phyloP scores from a whole-genome alignment of 2,888 invertebrate species.

The Archips xylosteana region DNA sequence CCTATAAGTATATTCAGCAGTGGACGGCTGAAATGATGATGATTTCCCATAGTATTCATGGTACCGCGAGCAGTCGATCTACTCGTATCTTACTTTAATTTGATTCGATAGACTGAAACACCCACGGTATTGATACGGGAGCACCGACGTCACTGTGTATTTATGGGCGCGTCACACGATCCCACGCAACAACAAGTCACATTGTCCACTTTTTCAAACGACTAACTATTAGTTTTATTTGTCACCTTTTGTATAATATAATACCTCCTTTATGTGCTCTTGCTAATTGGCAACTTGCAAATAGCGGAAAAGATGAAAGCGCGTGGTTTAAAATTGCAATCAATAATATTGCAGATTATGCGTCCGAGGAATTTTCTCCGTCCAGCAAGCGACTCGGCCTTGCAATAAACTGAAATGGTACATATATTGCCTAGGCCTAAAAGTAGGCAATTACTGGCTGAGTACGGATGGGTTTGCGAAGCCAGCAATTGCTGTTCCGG shows the following conservation, averaged over 20 bases:
- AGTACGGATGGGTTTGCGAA: too few species aligned
- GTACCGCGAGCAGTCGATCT: background rate
- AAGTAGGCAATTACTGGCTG: too few species aligned
- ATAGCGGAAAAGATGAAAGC: background rate
- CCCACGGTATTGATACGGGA: constrained; percentile 3
- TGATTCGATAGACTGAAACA: background rate
- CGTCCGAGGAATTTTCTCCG: background rate
- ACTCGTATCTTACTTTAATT: constrained; percentile 16
- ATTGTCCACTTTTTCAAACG: constrained; percentile 11
- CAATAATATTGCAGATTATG: background rate
- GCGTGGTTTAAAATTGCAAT: background rate
- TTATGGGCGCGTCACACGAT: constrained; percentile 4
- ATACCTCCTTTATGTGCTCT: background rate
- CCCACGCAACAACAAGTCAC: background rate
- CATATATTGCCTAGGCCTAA: too few species aligned
- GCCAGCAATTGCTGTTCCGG: too few species aligned
- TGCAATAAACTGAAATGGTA: too few species aligned
- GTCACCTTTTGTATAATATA: constrained; percentile 6
- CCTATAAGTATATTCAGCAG: too few species aligned
- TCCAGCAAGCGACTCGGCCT: too few species aligned
- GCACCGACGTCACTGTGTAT: constrained; percentile 5
- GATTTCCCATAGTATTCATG: background rate
- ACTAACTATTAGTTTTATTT: background rate
- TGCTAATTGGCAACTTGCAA: background rate
- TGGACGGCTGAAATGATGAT: too few species aligned